phyloP scores from a whole-genome alignment of 2,797 vertebrate species.

The Sebastes itinus region DNA sequence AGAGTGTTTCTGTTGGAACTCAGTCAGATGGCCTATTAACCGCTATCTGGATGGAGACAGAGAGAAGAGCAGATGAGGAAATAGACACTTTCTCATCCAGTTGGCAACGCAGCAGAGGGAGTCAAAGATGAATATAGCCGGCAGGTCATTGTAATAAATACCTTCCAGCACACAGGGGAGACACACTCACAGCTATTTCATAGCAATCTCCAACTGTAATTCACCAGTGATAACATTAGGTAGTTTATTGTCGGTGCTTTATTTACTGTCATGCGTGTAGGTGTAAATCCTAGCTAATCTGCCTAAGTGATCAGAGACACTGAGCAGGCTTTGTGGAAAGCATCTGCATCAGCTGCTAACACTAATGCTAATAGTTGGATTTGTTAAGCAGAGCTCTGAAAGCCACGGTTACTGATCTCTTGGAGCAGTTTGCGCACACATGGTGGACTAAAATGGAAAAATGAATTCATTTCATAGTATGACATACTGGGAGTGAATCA shows the following conservation, averaged over 20 bases:
- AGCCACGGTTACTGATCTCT: constrained; percentile 2
- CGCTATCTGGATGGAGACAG: constrained; percentile 40
- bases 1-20: constrained; percentile 74
- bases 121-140: constrained; percentile 47
- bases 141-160: constrained; percentile 69
- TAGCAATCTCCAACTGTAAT: constrained; percentile 13
- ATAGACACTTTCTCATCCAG: constrained; percentile 63
- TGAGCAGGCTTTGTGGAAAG: constrained; percentile 14
- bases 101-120: constrained; percentile 42
- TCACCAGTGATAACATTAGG: constrained; percentile 6
- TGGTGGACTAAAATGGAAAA: constrained; percentile 20
- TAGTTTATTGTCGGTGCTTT: constrained; percentile 24
- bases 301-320: constrained; percentile 21
- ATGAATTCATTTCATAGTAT: not conserved
- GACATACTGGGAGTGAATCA: not conserved
- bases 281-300: constrained; percentile 32
- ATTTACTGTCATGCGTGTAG: constrained; percentile 19
- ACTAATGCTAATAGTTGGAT: constrained; percentile 19
- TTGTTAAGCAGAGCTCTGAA: constrained; percentile 17
- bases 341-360: constrained; percentile 27
- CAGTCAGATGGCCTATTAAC: constrained; percentile 68
- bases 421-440: constrained; percentile 9
- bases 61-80: constrained; percentile 58
- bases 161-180: constrained; percentile 22
- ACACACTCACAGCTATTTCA: constrained; percentile 23